These are phyloP conservation scores for Cyanoliseus patagonus DNA, from an alignment of 2,113 vertebrate species.

Conservation along the genomic window DNA sequence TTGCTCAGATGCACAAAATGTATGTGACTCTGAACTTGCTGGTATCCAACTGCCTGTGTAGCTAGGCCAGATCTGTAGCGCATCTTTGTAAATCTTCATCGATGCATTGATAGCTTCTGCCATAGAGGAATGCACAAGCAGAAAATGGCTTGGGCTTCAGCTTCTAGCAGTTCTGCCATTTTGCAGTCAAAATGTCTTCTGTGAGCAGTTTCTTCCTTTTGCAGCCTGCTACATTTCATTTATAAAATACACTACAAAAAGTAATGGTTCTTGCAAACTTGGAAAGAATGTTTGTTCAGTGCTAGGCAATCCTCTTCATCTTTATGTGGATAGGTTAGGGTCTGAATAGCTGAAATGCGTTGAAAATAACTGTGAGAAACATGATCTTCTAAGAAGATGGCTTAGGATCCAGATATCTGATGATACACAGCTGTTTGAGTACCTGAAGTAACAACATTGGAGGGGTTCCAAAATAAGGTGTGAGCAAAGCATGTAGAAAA, in stretches of 20 bases:
- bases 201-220: neutral
- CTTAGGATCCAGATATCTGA: neutral
- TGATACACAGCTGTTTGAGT: neutral
- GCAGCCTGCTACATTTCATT: neutral
- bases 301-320: neutral
- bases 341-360: neutral
- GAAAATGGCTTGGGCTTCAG: neutral
- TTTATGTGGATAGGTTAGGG: neutral
- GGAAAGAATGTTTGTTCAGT: neutral
- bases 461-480: neutral
- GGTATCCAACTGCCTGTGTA: neutral
- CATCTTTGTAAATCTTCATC: neutral
- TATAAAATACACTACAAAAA: neutral
- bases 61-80: neutral
- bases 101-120: neutral
- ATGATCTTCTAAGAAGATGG: neutral
- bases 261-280: neutral
- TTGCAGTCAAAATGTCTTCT: neutral
- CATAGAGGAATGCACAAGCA: neutral
- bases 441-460: neutral
- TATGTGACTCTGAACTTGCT: neutral
- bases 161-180: neutral
- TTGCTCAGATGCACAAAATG: neutral
- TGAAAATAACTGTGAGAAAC: neutral
- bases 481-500: neutral